Evolutionary conservation across 2,797 vertebrate species (phyloP).

Genomic region (Sus cebifrons): DNA sequence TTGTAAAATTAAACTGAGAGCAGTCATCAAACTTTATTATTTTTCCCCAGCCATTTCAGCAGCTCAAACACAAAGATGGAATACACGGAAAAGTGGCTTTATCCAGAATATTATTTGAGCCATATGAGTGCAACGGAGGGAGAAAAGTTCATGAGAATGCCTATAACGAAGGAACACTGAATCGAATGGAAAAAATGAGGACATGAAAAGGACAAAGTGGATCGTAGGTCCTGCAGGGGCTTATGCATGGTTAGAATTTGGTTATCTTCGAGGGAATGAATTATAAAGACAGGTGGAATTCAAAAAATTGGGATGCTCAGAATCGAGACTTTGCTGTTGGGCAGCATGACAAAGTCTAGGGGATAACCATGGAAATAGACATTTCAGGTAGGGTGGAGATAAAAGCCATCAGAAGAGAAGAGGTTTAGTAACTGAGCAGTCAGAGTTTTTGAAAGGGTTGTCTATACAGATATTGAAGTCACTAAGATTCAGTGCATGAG

Average conservation of each 20-base stretch:
- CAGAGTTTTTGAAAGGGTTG: background rate
- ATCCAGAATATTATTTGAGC: background rate
- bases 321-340: background rate
- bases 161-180: background rate
- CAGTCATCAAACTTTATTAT: background rate
- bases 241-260: background rate
- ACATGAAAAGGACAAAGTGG: background rate
- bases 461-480: background rate
- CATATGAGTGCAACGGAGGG: background rate
- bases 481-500: background rate
- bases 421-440: background rate
- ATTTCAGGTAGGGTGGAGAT: background rate
- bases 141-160: background rate
- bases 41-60: background rate
- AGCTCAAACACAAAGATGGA: background rate
- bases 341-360: background rate
- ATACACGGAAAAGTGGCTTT: background rate
- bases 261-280: background rate
- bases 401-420: background rate
- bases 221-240: background rate
- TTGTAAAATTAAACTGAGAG: background rate
- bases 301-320: background rate
- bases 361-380: background rate
- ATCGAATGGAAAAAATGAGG: background rate
- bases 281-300: background rate